Evolutionary conservation across 2,888 invertebrate genomes (phyloP).

Genomic region (Clepsis dumicolana): DNA sequence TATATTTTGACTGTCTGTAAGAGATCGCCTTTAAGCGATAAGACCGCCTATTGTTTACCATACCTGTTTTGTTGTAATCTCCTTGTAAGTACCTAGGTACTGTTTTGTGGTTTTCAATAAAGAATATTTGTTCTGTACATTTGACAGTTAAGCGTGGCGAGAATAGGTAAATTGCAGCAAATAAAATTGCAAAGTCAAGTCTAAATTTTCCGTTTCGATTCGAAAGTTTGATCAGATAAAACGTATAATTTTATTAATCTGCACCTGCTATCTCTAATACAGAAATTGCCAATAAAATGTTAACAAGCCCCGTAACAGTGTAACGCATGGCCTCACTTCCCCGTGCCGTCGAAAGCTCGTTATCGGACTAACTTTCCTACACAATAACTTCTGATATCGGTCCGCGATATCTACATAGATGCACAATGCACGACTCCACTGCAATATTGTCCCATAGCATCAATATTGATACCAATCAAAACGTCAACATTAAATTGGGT

Average conservation of each 20-base stretch:
- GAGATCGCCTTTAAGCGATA: too few species aligned
- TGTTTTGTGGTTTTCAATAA: too few species aligned
- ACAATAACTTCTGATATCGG: conserved; percentile 42
- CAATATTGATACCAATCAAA: conserved; percentile 43
- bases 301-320: conserved; percentile 44
- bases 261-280: not conserved
- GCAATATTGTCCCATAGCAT: conserved; percentile 42
- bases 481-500: conserved; percentile 33
- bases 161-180: too few species aligned
- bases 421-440: conserved; percentile 40
- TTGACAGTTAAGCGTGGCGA: too few species aligned
- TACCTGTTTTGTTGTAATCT: too few species aligned
- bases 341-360: conserved; percentile 55
- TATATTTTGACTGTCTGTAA: too few species aligned
- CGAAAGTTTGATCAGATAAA: not conserved
- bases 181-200: too few species aligned
- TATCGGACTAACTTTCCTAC: conserved; percentile 51
- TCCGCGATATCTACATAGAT: conserved; percentile 40
- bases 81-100: too few species aligned
- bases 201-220: too few species aligned
- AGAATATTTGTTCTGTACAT: too few species aligned
- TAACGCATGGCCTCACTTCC: conserved; percentile 51
- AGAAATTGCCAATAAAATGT: not conserved
- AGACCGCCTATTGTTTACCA: too few species aligned
- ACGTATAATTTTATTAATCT: too few species aligned